A percentile compares a stretch with the other conserved stretches of the same genome.
These are phyloP conservation scores for Channa maculata DNA, from an alignment of 2,113 vertebrate species.

Conservation along the genomic window DNA sequence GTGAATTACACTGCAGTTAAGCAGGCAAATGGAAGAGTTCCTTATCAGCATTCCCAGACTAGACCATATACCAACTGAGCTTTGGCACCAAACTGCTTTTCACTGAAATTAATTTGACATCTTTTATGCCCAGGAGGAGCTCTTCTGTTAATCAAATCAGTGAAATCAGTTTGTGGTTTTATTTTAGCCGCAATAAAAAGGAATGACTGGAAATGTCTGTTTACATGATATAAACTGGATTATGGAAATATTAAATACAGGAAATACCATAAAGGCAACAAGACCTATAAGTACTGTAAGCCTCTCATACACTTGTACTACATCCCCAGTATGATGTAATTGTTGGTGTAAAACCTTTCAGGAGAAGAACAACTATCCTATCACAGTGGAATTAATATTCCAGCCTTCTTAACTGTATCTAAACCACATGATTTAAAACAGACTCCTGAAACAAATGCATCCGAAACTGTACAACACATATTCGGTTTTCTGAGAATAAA, in stretches of 20 bases:
- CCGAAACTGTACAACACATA: neutral
- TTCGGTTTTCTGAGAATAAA: neutral
- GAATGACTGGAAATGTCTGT: constrained; percentile 62
- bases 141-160: constrained; percentile 80
- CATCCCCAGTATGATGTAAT: neutral
- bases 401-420: neutral
- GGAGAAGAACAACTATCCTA: neutral
- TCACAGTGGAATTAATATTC: neutral
- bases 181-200: constrained; percentile 64
- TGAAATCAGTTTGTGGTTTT: constrained; percentile 63
- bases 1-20: constrained; percentile 72
- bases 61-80: constrained; percentile 44
- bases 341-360: neutral
- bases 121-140: constrained; percentile 70
- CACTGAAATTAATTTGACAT: constrained; percentile 67
- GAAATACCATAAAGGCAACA: constrained; percentile 35
- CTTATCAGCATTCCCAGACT: constrained; percentile 75
- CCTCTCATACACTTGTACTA: neutral
- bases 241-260: constrained; percentile 57
- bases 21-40: constrained; percentile 63
- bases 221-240: constrained; percentile 63
- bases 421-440: neutral
- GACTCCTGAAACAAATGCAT: neutral
- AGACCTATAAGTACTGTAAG: constrained; percentile 7
- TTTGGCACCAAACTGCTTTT: constrained; percentile 53